Conservation (phyloP, 2,888 invertebrate genomes). For the Caradrina kadenii region DNA sequence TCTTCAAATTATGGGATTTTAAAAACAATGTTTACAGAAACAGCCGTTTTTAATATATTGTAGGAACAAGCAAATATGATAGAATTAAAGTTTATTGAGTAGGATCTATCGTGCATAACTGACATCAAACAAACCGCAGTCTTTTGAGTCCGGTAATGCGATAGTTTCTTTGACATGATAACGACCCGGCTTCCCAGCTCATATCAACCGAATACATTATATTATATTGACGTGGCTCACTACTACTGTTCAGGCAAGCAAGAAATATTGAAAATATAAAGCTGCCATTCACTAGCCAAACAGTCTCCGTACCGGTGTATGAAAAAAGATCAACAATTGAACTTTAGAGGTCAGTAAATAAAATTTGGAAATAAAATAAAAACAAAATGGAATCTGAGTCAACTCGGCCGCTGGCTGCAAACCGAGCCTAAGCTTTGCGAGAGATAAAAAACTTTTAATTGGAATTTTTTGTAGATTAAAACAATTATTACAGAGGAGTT, state of each 20-base stretch:
- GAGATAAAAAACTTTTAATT: constrained; percentile 87
- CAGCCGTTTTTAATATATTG: constrained; percentile 23
- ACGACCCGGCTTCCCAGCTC: constrained; percentile 81
- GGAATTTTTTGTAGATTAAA: constrained; percentile 85
- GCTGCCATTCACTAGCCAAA: constrained; percentile 20
- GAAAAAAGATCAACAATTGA: constrained; percentile 56
- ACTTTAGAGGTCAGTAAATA: constrained; percentile 65
- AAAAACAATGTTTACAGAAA: constrained; percentile 7
- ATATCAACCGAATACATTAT: constrained; percentile 86
- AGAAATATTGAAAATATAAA: constrained; percentile 78
- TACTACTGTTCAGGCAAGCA: constrained; percentile 65
- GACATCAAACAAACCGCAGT: constrained; percentile 86
- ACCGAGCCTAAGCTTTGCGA: constrained; percentile 78
- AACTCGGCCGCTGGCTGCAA: constrained; percentile 69
- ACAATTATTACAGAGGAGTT: constrained; percentile 81
- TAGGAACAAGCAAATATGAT: constrained; percentile 53
- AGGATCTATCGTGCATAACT: constrained; percentile 73
- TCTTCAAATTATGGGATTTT: constrained; percentile 31
- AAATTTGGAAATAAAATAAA: constrained; percentile 67
- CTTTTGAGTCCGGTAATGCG: constrained; percentile 87
- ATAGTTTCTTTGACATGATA: constrained; percentile 90
- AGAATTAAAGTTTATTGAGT: constrained; percentile 71
- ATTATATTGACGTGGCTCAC: constrained; percentile 74
- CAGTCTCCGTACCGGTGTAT: constrained; percentile 13
- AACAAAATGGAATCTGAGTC: constrained; percentile 69